Conservation (phyloP, 2,113 vertebrate species). For the Aramus guarauna region DNA sequence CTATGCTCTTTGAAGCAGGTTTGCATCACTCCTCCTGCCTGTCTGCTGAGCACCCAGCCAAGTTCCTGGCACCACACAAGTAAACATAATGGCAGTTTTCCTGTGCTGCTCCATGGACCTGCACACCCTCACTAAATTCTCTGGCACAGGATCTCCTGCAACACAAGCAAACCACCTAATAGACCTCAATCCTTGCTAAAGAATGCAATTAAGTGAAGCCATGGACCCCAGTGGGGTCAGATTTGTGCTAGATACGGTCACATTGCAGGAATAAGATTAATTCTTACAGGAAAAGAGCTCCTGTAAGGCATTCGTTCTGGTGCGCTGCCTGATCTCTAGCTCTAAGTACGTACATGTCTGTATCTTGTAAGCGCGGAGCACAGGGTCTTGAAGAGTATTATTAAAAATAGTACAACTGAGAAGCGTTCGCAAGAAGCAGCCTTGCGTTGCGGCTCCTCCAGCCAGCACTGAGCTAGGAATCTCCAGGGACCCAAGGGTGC, state of each 20-base stretch:
- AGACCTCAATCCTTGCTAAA: constrained; percentile 39
- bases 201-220: constrained; percentile 43
- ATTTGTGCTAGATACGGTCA: constrained; percentile 22
- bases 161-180: constrained; percentile 4
- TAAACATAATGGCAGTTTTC: background rate
- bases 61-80: background rate
- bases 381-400: background rate
- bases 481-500: background rate
- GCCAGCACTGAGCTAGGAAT: background rate
- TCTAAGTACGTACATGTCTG: background rate
- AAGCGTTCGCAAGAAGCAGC: background rate
- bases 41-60: background rate
- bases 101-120: background rate
- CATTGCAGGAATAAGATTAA: constrained; percentile 54
- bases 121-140: background rate
- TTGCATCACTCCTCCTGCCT: background rate
- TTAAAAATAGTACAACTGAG: background rate
- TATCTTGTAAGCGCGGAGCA: background rate
- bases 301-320: background rate
- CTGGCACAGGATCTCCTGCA: background rate
- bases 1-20: background rate
- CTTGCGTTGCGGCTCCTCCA: background rate
- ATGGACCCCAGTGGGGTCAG: background rate
- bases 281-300: constrained; percentile 51
- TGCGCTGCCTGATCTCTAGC: background rate